Evolutionary conservation across 1,140 invertebrate species (phyloP).

Genomic region (Parasteatoda tepidariorum): DNA sequence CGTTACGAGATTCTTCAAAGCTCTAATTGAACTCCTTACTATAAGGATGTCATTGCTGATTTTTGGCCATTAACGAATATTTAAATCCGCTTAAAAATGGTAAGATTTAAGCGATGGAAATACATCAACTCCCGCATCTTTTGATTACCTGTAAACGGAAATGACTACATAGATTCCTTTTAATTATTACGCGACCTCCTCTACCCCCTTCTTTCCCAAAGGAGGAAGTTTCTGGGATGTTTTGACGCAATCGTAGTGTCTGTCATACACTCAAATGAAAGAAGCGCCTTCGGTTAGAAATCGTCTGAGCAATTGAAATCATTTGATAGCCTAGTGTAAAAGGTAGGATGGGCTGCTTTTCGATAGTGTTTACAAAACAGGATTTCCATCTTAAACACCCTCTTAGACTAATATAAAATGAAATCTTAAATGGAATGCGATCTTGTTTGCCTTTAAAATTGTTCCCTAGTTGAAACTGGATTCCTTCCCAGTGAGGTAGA

Average conservation of each 20-base stretch:
- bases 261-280: neutral
- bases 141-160: constrained; percentile 33
- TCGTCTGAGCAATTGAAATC: constrained; percentile 19
- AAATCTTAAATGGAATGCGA: neutral
- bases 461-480: neutral
- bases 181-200: constrained; percentile 27
- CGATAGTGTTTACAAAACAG: neutral
- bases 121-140: constrained; percentile 35
- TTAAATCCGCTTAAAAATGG: constrained; percentile 53
- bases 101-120: constrained; percentile 38
- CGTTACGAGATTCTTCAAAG: constrained; percentile 11
- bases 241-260: neutral
- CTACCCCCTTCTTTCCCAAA: neutral
- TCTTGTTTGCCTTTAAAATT: neutral
- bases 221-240: neutral
- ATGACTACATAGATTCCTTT: constrained; percentile 46
- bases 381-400: neutral
- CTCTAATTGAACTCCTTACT: constrained; percentile 29
- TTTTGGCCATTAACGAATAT: constrained; percentile 43
- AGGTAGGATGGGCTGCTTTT: neutral
- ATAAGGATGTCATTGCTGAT: constrained; percentile 36
- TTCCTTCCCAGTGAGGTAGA: neutral
- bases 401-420: neutral
- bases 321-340: neutral
- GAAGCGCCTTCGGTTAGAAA: neutral